These are phyloP conservation scores for Sericinus montela DNA, from an alignment of 2,888 invertebrate genomes.

Conservation along the genomic window DNA sequence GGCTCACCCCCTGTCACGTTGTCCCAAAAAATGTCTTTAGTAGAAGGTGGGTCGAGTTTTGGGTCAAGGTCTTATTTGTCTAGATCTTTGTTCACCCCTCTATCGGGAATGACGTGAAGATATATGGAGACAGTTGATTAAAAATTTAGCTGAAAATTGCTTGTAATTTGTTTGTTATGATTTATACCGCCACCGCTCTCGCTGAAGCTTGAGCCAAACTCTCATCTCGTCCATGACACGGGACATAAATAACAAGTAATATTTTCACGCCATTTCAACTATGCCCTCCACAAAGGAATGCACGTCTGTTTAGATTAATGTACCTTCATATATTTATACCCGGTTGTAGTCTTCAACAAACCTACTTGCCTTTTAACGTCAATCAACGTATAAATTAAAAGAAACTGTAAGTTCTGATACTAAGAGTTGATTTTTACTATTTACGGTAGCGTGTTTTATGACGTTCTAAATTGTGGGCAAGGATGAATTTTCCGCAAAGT, in stretches of 20 bases:
- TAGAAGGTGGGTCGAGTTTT: too few relatives aligned
- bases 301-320: slow-evolving; percentile 75
- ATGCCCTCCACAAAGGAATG: slow-evolving; percentile 68
- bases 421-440: slow-evolving; percentile 24
- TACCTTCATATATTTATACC: slow-evolving; percentile 74
- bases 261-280: slow-evolving; percentile 77
- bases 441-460: slow-evolving; percentile 22
- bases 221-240: slow-evolving; percentile 46
- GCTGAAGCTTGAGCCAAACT: slow-evolving; percentile 39
- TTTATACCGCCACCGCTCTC: slow-evolving; percentile 21
- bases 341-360: slow-evolving; percentile 53
- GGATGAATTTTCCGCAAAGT: slow-evolving; percentile 74
- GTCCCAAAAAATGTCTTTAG: too few relatives aligned
- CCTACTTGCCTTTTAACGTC: slow-evolving; percentile 35
- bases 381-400: slow-evolving; percentile 30
- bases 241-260: slow-evolving; percentile 72
- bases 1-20: too few relatives aligned
- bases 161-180: slow-evolving; percentile 14
- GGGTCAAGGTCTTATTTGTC: too few relatives aligned
- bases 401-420: neutral
- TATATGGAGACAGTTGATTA: neutral
- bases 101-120: too few relatives aligned
- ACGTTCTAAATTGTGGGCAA: slow-evolving; percentile 26
- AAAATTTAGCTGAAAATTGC: slow-evolving; percentile 1
- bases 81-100: too few relatives aligned